These are phyloP conservation scores for Drosophila seguyi DNA, from an alignment of 1,140 invertebrate species.

Conservation along the genomic window DNA sequence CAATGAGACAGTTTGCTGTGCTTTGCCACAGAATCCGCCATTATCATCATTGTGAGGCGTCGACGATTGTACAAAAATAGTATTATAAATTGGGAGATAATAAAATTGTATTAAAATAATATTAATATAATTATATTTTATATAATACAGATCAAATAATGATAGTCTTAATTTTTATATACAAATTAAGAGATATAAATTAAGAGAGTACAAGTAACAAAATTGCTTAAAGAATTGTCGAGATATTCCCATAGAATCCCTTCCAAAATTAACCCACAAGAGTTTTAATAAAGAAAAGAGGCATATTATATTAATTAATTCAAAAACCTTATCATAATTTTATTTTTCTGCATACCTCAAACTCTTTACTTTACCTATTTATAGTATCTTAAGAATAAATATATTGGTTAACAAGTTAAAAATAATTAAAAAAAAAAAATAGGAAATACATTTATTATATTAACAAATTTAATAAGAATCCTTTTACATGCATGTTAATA, in stretches of 20 bases:
- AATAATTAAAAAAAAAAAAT: too few species aligned
- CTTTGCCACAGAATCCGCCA: conserved; percentile 33
- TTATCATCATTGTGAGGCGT: conserved; percentile 45
- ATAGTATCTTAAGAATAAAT: background rate
- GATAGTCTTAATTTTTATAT: too few species aligned
- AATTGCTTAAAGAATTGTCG: too few species aligned
- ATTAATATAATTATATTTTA: background rate
- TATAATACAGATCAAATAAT: background rate
- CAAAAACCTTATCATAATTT: too few species aligned
- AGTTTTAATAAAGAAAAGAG: too few species aligned
- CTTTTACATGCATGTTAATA: too few species aligned
- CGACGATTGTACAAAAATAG: conserved; percentile 20
- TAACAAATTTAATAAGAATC: background rate
- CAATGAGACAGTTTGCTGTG: conserved; percentile 49
- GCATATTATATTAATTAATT: too few species aligned
- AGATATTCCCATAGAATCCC: background rate
- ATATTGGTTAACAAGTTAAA: too few species aligned
- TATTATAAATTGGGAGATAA: background rate
- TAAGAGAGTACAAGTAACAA: background rate
- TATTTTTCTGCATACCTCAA: too few species aligned
- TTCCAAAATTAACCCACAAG: background rate
- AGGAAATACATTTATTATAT: too few species aligned
- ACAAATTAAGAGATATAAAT: too few species aligned
- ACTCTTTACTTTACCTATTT: background rate
- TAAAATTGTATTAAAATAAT: background rate